phyloP scores from a whole-genome alignment of 2,797 vertebrate genomes.

The Sparidentex hasta region DNA sequence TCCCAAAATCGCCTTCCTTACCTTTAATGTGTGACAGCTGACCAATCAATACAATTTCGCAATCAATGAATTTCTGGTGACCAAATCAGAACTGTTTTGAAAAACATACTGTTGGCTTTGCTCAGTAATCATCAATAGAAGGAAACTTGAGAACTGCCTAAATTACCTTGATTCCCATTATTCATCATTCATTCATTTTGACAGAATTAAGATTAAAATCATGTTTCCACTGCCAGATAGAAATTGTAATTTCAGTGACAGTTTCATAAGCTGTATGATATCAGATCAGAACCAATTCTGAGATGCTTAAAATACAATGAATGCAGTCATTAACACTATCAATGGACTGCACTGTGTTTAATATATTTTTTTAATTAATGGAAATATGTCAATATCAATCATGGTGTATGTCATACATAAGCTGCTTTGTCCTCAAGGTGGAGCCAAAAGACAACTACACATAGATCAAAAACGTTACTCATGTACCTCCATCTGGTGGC shows the following conservation, averaged over 20 bases:
- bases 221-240: background rate
- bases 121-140: background rate
- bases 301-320: background rate
- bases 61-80: too few relatives aligned
- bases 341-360: background rate
- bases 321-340: background rate
- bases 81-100: too few relatives aligned
- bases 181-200: background rate
- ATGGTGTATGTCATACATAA: too few relatives aligned
- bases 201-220: background rate
- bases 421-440: slow-evolving; percentile 27
- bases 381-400: background rate
- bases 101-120: background rate
- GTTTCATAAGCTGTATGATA: background rate
- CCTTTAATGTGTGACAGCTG: background rate
- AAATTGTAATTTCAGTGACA: background rate
- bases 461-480: accelerated
- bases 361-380: background rate
- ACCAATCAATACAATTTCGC: background rate
- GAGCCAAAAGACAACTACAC: background rate
- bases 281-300: background rate
- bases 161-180: background rate
- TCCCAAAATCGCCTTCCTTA: too few relatives aligned
- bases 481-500: slow-evolving; percentile 36
- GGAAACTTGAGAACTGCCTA: background rate